Percentiles rank a stretch among this genome's conserved stretches.
These are phyloP conservation scores for Micronycteris hirsuta DNA, from an alignment of 2,113 vertebrate species.

Conservation along the genomic window DNA sequence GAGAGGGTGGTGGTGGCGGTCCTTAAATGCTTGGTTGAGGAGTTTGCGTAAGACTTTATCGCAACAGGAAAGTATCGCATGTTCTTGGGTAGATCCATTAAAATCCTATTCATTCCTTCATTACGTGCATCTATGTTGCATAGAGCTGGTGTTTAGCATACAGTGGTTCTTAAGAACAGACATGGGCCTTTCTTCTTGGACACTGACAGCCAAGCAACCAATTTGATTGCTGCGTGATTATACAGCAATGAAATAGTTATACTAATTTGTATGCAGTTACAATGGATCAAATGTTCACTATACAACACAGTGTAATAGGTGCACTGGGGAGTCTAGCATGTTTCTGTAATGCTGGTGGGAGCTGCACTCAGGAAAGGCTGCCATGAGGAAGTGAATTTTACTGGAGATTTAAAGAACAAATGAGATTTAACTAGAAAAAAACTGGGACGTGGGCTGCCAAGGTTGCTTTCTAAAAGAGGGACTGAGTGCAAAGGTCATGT, in stretches of 20 bases:
- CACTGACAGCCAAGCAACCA: background rate
- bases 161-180: background rate
- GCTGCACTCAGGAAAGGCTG: background rate
- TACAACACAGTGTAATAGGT: background rate
- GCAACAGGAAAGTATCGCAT: background rate
- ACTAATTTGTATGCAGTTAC: background rate
- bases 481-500: background rate
- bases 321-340: background rate
- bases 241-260: background rate
- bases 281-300: background rate
- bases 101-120: background rate
- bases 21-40: background rate
- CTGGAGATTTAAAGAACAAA: background rate
- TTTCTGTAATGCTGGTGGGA: background rate
- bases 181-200: background rate
- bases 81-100: background rate
- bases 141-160: background rate
- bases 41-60: background rate
- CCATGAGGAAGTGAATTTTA: background rate
- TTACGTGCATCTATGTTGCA: background rate
- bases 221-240: too few relatives aligned
- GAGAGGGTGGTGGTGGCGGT: background rate
- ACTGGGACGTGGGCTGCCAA: too few relatives aligned
- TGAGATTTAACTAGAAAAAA: background rate
- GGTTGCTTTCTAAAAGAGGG: background rate